Evolutionary conservation across 2,888 invertebrate genomes (phyloP).

Genomic region (Melitaea athalia): DNA sequence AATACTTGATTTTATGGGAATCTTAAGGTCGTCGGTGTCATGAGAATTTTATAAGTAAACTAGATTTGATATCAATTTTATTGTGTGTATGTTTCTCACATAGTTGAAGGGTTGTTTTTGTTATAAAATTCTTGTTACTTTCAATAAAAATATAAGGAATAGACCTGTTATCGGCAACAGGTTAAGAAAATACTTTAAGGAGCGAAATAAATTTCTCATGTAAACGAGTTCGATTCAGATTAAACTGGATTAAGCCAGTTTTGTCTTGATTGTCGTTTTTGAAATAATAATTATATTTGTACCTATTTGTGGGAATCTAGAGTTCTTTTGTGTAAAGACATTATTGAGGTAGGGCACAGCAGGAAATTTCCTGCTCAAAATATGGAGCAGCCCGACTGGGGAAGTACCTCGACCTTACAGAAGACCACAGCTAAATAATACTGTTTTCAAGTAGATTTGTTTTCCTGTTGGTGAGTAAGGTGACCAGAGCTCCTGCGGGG

Average conservation of each 20-base stretch:
- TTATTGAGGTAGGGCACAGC: too few species aligned
- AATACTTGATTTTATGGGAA: conserved; percentile 22
- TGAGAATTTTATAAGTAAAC: conserved; percentile 22
- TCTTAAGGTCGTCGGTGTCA: conserved; percentile 31
- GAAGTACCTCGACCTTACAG: too few species aligned
- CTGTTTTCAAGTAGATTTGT: too few species aligned
- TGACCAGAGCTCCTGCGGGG: too few species aligned
- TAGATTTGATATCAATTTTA: conserved; percentile 16
- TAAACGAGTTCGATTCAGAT: conserved; percentile 22
- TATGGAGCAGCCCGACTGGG: too few species aligned
- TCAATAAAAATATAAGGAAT: not conserved
- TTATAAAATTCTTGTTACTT: not conserved
- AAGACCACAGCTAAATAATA: too few species aligned
- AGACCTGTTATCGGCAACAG: conserved; percentile 8
- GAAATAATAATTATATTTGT: not conserved
- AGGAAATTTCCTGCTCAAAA: too few species aligned
- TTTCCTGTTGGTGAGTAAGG: too few species aligned
- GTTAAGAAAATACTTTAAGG: not conserved
- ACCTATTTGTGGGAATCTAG: too few species aligned
- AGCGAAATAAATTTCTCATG: not conserved
- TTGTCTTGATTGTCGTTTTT: conserved; percentile 7
- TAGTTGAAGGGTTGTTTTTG: not conserved
- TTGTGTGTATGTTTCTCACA: not conserved
- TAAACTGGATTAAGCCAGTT: conserved; percentile 26
- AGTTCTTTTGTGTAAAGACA: too few species aligned